Evolutionary conservation across 1,140 invertebrate species (phyloP), one percentile per base, ranked within the genome.

Genomic region (Temnothorax nylanderi): DNA sequence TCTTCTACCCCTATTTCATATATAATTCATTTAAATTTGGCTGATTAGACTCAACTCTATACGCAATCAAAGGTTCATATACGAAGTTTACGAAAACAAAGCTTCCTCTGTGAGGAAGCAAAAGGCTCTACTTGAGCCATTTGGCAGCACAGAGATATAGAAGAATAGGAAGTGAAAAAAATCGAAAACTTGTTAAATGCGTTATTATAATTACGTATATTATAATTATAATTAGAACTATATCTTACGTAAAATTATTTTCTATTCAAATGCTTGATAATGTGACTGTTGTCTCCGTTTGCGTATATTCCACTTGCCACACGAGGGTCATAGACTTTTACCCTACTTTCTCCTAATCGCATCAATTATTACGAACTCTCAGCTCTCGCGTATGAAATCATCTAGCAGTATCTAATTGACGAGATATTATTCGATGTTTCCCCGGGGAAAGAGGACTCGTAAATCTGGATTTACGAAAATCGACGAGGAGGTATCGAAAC

Each of bases 311-410:
- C 51, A 54, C 16, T 54, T 74, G 80, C 67, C 32, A 60, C 51
- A 11, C 7, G 69, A 26, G 80, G 80, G 69, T 84, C 69, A 49
- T 84, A 84, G 80, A 84, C 80, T 62, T 58, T 84, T 84, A 84
- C 80, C 80, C 80, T 84, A 84, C 80, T 84, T 84, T 84, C 80
- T 84, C 80, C 54, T 84, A 84, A 84, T 84, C 80, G 80, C 74
- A 84, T 84, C 80, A 84, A 84, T 84, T 84, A 84, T 84, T 84
- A 84, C 65, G 10, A 56, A 44, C 80, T 84, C 69, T 47, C 69
- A 71, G 56, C 80, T 84, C 69, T 75, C 80, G 80, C 69, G 41
- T 75, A 75, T 49, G 54, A 75, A 34, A 60, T 49, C 80, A 71
- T 56, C 47, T 56, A 26, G n/a, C 26, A 21, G 2, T 56, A 13